These are phyloP conservation scores for Plebejus argus DNA, from an alignment of 2,888 invertebrate genomes.

Conservation along the genomic window DNA sequence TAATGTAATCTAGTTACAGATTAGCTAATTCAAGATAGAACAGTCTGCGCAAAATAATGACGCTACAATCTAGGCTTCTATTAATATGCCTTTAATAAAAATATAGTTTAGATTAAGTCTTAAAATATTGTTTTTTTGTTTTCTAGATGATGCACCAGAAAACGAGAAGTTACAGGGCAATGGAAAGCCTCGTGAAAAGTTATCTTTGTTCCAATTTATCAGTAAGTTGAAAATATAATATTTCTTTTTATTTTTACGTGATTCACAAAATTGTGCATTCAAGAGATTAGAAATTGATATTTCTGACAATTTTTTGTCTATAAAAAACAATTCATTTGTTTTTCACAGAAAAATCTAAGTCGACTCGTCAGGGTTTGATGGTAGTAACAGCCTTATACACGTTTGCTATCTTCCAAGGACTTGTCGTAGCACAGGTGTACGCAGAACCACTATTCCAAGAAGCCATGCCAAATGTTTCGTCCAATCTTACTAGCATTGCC, in stretches of 20 bases:
- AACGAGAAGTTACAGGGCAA: neutral
- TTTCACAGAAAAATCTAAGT: constrained; percentile 56
- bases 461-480: constrained; percentile 57
- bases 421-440: constrained; percentile 62
- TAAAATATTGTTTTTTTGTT: neutral
- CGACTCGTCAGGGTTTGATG: constrained; percentile 55
- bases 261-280: too few relatives aligned
- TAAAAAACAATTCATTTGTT: neutral
- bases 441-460: constrained; percentile 60
- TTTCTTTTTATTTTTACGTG: too few relatives aligned
- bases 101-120: too few relatives aligned
- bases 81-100: neutral
- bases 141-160: neutral
- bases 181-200: neutral
- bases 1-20: neutral
- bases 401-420: constrained; percentile 59
- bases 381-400: constrained; percentile 51
- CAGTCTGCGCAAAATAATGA: neutral
- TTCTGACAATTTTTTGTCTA: neutral
- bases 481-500: constrained; percentile 55
- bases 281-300: too few relatives aligned
- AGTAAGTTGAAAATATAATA: neutral
- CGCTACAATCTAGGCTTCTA: neutral
- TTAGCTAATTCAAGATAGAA: neutral
- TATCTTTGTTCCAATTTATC: constrained; percentile 2